Base-by-base conservation (phyloP, 2,113 vertebrate species). In the Ovis aries region DNA sequence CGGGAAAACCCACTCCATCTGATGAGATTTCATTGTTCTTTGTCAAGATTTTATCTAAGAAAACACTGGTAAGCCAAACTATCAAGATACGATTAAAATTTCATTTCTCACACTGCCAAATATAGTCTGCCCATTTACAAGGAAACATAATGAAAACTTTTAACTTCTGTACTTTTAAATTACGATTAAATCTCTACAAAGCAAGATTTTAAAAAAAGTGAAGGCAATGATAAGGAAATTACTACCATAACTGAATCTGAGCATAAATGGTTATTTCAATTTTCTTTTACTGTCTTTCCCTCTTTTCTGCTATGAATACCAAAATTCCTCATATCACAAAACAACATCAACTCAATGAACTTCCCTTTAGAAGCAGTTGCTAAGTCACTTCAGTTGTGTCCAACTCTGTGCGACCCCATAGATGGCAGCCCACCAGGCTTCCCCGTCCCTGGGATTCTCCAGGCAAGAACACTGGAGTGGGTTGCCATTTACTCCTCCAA, bases 1-100 rank as follows among this genome's bases (percentile, higher is more conserved):
- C n/a, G 19, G 52, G 64, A 94, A 98, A 98, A 97, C 33, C 55
- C 67, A 36, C 55, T 33, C 4, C 33, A 96, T 6, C 87, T 67
- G 95, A 89, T 14, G 88, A 94, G 89, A 97, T 60, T 43, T 53
- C 60, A 29, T 53, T 71, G 83, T 43, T 71, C 33, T 81, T 27
- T 40, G 40, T 83, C 57, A 57, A 81, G 8, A 52, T 95, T 91
- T 78, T 96, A 88, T n/a, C 36, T 5, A 25, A 59, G 31, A 92
- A 97, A 84, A 94, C 29, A 52, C 5, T 60, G 27, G 85, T 83
- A 97, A 87, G 6, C 0, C 5, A 57, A 93, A 94, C 17, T 84
- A 3, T 52, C 81, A 60, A 74, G 67, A 82, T 0, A 53, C 17
- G 0, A 94, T 62, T 95, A 80, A 90, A 98, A 97, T 90, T 43